Evolutionary conservation across 2,888 invertebrate species (phyloP).

Genomic region (Synergus itoensis): DNA sequence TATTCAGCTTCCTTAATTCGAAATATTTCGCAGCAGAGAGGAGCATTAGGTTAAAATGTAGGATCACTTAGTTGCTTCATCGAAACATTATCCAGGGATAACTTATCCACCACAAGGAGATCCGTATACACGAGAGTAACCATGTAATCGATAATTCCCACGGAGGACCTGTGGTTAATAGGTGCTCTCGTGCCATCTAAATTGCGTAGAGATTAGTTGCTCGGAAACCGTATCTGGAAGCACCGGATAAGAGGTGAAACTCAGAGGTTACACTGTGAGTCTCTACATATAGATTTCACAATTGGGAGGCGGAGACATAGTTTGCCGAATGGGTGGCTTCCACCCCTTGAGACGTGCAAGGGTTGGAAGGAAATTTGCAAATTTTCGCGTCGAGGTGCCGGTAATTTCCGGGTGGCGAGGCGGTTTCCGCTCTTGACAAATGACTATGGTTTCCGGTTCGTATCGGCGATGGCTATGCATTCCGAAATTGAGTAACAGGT

Average conservation of each 20-base stretch:
- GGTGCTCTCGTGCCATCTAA: slow-evolving; percentile 68
- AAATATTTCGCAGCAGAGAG: background rate
- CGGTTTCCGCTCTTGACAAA: slow-evolving; percentile 76
- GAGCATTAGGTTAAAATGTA: slow-evolving; percentile 42
- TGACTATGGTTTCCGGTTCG: slow-evolving; percentile 75
- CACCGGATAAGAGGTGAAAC: slow-evolving; percentile 37
- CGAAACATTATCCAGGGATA: slow-evolving; percentile 50
- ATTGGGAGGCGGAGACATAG: background rate
- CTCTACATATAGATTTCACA: slow-evolving; percentile 39
- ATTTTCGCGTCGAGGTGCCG: slow-evolving; percentile 73
- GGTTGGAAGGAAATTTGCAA: slow-evolving; percentile 73
- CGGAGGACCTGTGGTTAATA: slow-evolving; percentile 58
- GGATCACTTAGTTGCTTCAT: slow-evolving; percentile 49
- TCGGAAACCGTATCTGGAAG: slow-evolving; percentile 35
- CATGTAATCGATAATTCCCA: slow-evolving; percentile 45
- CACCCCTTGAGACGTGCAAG: slow-evolving; percentile 15
- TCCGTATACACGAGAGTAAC: slow-evolving; percentile 25
- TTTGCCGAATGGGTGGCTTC: slow-evolving; percentile 20
- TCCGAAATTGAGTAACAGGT: slow-evolving; percentile 57
- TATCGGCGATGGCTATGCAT: slow-evolving; percentile 63
- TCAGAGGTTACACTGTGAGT: slow-evolving; percentile 44
- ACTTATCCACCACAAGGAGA: slow-evolving; percentile 43
- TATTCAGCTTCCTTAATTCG: no score
- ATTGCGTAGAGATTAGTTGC: slow-evolving; percentile 66
- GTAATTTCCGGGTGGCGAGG: slow-evolving; percentile 75